A percentile compares a stretch with the other conserved stretches of the same genome.
phyloP scores from a whole-genome alignment of 2,888 invertebrate genomes.

The Cosmopolites sordidus region DNA sequence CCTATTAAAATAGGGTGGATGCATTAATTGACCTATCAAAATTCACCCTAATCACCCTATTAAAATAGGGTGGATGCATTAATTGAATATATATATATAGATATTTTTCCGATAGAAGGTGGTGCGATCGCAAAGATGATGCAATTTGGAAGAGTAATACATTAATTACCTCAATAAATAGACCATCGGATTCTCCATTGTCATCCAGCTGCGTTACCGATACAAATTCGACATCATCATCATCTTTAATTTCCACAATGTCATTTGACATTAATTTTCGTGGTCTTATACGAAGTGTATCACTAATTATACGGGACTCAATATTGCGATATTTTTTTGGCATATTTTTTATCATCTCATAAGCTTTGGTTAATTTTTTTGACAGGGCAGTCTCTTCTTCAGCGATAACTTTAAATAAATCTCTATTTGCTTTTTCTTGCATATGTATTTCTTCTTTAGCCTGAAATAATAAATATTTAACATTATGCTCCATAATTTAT shows the following conservation, averaged over 20 bases:
- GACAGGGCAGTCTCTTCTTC: constrained; percentile 13
- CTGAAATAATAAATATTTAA: constrained; percentile 18
- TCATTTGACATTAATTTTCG: constrained; percentile 6
- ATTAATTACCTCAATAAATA: too few relatives aligned
- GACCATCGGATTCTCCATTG: too few relatives aligned
- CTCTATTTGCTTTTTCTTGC: constrained; percentile 11
- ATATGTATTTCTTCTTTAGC: constrained; percentile 24
- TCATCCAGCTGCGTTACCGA: too few relatives aligned
- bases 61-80: too few relatives aligned
- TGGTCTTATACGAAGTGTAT: constrained; percentile 21
- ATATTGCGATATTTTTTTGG: constrained; percentile 24
- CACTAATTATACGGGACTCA: constrained; percentile 22
- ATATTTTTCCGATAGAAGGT: too few relatives aligned
- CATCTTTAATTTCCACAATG: constrained; percentile 21
- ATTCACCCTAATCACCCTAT: too few relatives aligned
- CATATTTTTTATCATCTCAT: constrained; percentile 23
- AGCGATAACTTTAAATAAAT: background rate
- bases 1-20: too few relatives aligned
- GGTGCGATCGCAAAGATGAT: too few relatives aligned
- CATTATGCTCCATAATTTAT: background rate
- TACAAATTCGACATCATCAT: constrained; percentile 8
- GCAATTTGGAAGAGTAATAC: too few relatives aligned
- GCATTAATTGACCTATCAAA: too few relatives aligned
- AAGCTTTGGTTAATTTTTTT: constrained; percentile 17
- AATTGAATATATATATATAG: too few relatives aligned